Evolutionary conservation across 2,113 vertebrate genomes (phyloP), one percentile per base, ranked within the genome.

Genomic region (Anarrhichthys ocellatus): DNA sequence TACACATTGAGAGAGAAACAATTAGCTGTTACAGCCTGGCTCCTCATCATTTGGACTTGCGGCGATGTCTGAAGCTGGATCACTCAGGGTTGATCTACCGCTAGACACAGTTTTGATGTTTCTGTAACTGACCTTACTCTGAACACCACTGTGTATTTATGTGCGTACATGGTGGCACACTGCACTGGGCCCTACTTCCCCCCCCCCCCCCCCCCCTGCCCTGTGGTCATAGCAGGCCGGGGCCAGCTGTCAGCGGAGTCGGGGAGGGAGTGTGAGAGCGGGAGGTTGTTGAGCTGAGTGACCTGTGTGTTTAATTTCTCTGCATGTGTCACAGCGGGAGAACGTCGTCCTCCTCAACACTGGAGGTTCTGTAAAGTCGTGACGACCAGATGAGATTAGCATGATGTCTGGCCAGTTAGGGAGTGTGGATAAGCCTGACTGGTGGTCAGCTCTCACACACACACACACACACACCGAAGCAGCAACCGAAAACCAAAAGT

Each of bases 291-390:
- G 76, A 86, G 72, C 76, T 67, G 78, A 84, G 72, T 46, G 89
- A 81, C 56, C 81, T 83, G 75, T 32, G 3, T 32, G 32, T 3
- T 88, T 91, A 89, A 87, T 92, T 90, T 83, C 69, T 81, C 70
- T 52, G 44, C 44, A 46, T 52, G 42, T 81, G 75, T 89, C 72
- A 74, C 81, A 44, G 67, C 34, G 38, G 72, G 80, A 68, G 38
- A 69, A 80, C 44, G 59, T 87, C 54, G 58, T 72, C 48, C 54
- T 68, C 29, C 54, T 68, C 29, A 69, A 62, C 71, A 78, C 62
- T 56, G 6, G 68, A 69, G 50, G 22, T 58, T 69, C 54, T 91
- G 76, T 83, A 74, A 84, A 87, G 81, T 85, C 75, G 74, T 81
- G 76, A 88, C 80, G 79, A 64, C 74, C 76, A 78, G 74, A 87